Evolutionary conservation across 2,888 invertebrate genomes (phyloP).

Genomic region (Aporophyla lueneburgensis): DNA sequence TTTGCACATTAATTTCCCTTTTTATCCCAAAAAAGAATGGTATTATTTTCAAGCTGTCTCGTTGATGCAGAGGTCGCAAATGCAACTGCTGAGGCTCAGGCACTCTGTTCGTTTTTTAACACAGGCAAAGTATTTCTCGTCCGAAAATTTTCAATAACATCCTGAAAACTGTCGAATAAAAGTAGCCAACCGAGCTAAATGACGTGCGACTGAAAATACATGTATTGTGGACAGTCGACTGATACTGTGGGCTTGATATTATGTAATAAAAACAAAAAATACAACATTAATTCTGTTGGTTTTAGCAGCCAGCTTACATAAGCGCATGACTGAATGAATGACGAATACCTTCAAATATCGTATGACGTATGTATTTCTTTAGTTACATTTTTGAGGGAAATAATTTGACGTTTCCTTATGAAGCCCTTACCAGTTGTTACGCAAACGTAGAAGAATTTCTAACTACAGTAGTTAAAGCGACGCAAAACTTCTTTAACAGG

Average conservation of each 20-base stretch:
- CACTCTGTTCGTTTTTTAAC: not conserved
- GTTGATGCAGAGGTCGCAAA: not conserved
- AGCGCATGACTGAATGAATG: not conserved
- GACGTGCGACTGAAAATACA: not conserved
- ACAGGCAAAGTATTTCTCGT: not conserved
- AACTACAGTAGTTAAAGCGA: not conserved
- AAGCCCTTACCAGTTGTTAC: slow-evolving; percentile 1
- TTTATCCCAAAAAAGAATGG: too few species aligned
- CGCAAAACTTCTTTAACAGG: not conserved
- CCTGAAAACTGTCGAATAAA: not conserved
- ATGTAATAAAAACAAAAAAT: not conserved
- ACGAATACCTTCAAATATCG: not conserved
- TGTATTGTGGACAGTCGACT: not conserved
- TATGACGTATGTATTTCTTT: not conserved
- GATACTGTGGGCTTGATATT: not conserved
- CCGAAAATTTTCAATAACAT: not conserved
- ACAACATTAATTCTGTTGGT: not conserved
- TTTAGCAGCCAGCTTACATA: not conserved
- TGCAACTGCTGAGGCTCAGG: not conserved
- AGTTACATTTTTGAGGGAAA: not conserved
- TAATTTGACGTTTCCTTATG: not conserved
- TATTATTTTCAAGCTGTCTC: not conserved
- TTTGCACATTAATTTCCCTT: not conserved
- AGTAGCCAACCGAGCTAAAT: not conserved
- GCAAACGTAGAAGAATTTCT: slow-evolving; percentile 5